A percentile compares a stretch with the other conserved stretches of the same genome.
These are phyloP conservation scores for Rhagium mordax DNA, from an alignment of 2,888 invertebrate species.

Conservation along the genomic window DNA sequence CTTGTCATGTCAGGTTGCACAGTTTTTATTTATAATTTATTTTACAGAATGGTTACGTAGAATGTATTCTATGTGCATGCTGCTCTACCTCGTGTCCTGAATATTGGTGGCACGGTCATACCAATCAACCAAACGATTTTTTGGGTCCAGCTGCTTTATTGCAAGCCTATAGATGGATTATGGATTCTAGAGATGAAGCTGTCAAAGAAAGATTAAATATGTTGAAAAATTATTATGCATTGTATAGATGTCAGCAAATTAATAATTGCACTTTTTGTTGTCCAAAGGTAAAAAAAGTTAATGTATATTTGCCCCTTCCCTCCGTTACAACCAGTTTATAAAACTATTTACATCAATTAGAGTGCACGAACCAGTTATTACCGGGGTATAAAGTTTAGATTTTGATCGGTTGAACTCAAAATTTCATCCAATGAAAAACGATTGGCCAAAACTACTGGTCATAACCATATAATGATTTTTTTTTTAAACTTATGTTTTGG, in stretches of 20 bases:
- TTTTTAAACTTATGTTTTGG: no score
- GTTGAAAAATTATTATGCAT: conserved; percentile 79
- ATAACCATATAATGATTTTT: no score
- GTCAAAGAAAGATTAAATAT: conserved; percentile 75
- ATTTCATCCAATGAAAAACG: no score
- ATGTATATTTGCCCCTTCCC: no score
- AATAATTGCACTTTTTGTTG: conserved; percentile 87
- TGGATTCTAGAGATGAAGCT: conserved; percentile 81
- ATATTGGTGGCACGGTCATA: conserved; percentile 87
- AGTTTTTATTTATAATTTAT: no score
- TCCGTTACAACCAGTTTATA: no score
- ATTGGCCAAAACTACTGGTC: no score
- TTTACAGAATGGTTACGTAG: conserved; percentile 77
- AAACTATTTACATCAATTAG: no score
- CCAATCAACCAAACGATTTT: conserved; percentile 74
- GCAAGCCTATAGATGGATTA: conserved; percentile 82
- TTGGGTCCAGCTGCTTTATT: conserved; percentile 85
- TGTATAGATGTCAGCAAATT: conserved; percentile 83
- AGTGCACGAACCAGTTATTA: no score
- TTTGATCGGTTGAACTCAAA: no score
- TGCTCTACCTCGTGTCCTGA: conserved; percentile 87
- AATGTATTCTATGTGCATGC: conserved; percentile 88
- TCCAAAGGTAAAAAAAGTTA: conserved; percentile 77
- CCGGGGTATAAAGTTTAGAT: no score
- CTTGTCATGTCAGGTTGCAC: no score